phyloP scores from a whole-genome alignment of 2,888 invertebrate species.

The Onthophagus sagittarius region DNA sequence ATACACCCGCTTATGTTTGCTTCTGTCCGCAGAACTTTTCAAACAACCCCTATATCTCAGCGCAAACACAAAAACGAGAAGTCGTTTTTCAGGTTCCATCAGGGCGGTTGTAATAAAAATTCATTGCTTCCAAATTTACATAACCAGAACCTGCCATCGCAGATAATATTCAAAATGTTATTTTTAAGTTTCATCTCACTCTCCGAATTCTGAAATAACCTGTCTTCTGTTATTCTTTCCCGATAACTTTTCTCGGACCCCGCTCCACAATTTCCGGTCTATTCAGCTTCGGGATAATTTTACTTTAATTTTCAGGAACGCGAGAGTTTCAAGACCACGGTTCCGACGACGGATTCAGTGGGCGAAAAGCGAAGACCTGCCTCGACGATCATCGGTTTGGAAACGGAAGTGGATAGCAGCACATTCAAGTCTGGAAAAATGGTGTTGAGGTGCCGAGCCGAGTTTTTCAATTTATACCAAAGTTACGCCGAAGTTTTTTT shows the following conservation, averaged over 20 bases:
- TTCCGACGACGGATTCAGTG: constrained; percentile 30
- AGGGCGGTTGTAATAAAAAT: neutral
- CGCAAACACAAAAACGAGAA: neutral
- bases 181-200: neutral
- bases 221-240: neutral
- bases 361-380: constrained; percentile 34
- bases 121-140: neutral
- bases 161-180: neutral
- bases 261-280: neutral
- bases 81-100: neutral
- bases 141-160: neutral
- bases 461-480: constrained; percentile 65
- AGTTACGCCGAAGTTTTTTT: constrained; percentile 60
- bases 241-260: neutral
- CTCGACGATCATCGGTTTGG: constrained; percentile 46
- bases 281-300: neutral
- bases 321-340: constrained; percentile 33
- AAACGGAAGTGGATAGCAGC: constrained; percentile 60
- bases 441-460: constrained; percentile 63
- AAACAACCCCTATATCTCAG: neutral
- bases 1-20: neutral
- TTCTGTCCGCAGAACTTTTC: neutral
- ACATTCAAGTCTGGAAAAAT: constrained; percentile 64
- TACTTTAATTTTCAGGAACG: constrained; percentile 37
- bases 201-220: neutral